These are phyloP conservation scores for Bergia sp. DNA, from an alignment of 92 coral and sea anemone genomes.

Conservation along the genomic window DNA sequence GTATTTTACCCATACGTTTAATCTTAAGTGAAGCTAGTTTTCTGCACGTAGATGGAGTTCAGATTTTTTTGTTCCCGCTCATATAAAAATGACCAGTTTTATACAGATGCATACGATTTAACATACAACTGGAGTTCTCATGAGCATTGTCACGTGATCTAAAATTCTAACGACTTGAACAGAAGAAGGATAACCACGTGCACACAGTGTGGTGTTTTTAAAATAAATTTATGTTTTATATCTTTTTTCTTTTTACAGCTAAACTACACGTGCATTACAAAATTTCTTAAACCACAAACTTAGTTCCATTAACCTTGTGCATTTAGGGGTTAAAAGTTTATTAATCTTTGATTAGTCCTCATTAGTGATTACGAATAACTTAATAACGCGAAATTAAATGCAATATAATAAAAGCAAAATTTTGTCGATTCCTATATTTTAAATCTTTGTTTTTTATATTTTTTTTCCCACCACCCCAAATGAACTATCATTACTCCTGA, in stretches of 20 bases:
- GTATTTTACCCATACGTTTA: too few relatives aligned
- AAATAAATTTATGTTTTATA: slow-evolving; percentile 62
- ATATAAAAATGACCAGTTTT: too few relatives aligned
- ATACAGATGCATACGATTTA: too few relatives aligned
- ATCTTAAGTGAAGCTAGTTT: too few relatives aligned
- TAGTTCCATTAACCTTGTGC: neutral
- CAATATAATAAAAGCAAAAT: neutral
- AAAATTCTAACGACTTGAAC: too few relatives aligned
- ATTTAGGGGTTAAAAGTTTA: neutral
- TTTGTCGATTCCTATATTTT: neutral
- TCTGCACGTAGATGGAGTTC: too few relatives aligned
- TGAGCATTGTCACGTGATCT: too few relatives aligned
- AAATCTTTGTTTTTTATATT: neutral
- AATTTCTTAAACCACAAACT: slow-evolving; percentile 18
- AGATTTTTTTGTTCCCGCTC: too few relatives aligned
- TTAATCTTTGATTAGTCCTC: neutral
- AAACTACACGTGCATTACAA: slow-evolving; percentile 43
- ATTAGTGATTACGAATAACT: slow-evolving; percentile 14
- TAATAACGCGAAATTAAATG: neutral
- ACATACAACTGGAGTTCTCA: too few relatives aligned
- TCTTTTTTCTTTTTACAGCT: slow-evolving; percentile 62
- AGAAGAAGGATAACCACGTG: neutral
- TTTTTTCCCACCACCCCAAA: slow-evolving; percentile 31
- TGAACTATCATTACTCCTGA: neutral
- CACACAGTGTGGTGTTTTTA: slow-evolving; percentile 45